Evolutionary conservation across 2,888 invertebrate species (phyloP).

Genomic region (Apamea monoglypha): DNA sequence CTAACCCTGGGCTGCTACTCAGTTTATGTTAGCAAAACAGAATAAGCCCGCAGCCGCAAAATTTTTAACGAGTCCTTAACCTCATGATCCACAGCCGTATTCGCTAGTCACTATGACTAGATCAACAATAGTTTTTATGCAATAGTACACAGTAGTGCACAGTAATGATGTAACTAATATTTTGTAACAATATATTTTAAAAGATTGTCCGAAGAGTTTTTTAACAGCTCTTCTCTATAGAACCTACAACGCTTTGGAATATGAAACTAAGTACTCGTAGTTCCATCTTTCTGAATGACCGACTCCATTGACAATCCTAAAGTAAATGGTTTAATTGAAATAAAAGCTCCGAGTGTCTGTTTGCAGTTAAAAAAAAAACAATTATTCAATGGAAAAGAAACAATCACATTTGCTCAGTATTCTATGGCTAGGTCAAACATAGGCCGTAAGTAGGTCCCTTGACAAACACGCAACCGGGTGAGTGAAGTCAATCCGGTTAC

Average conservation of each 20-base stretch:
- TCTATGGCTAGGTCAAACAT: slow-evolving; percentile 47
- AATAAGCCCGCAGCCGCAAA: not conserved
- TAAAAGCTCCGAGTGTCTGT: not conserved
- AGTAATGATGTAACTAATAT: not conserved
- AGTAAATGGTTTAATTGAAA: not conserved
- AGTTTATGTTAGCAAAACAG: not conserved
- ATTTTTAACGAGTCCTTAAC: not conserved
- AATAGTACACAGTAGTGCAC: not conserved
- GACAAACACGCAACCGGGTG: slow-evolving; percentile 58
- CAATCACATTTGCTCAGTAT: not conserved
- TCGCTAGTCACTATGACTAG: not conserved
- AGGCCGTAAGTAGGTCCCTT: slow-evolving; percentile 55
- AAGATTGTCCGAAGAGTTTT: not conserved
- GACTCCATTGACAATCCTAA: not conserved
- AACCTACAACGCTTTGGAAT: not conserved
- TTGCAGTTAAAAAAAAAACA: not conserved
- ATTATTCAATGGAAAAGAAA: slow-evolving; percentile 3
- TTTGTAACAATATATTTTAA: not conserved
- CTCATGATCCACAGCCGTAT: not conserved
- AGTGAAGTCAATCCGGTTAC: slow-evolving; percentile 62
- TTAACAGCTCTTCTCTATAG: not conserved
- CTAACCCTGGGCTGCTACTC: not conserved
- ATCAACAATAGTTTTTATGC: not conserved
- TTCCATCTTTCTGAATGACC: not conserved
- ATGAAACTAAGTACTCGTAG: not conserved